Conservation (phyloP, 2,113 vertebrate species). For the Perccottus glenii region DNA sequence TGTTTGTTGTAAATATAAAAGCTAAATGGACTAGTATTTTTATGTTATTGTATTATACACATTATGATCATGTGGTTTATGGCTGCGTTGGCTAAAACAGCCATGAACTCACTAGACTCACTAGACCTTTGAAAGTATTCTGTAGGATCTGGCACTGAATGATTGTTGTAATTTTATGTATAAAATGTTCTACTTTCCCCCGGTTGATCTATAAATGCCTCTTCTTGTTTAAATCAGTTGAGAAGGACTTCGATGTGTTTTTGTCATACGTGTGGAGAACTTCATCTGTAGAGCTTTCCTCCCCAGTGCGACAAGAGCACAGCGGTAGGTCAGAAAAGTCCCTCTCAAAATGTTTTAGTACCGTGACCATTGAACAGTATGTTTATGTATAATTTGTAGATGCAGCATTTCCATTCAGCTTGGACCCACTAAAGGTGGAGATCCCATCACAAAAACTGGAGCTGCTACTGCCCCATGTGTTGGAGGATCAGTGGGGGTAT, state of each 20-base stretch:
- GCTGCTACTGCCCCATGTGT: conserved; percentile 72
- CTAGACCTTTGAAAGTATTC: too few relatives aligned
- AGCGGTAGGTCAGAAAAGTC: conserved; percentile 24
- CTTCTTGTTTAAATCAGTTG: conserved; percentile 63
- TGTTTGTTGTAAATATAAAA: too few relatives aligned
- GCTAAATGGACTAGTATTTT: too few relatives aligned
- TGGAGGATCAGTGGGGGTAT: conserved; percentile 87
- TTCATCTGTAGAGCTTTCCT: conserved; percentile 21
- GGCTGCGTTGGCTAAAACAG: too few relatives aligned
- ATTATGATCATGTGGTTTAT: too few relatives aligned
- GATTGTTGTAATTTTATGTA: too few relatives aligned
- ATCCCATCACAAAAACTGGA: conserved; percentile 16
- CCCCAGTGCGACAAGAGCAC: neutral
- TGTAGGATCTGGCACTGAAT: too few relatives aligned
- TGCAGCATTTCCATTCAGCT: conserved; percentile 7
- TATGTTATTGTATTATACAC: too few relatives aligned
- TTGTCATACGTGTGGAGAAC: conserved; percentile 82
- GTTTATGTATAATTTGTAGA: neutral
- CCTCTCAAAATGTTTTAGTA: neutral
- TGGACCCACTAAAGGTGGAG: conserved; percentile 8
- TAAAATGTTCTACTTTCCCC: too few relatives aligned
- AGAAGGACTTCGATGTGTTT: conserved; percentile 88
- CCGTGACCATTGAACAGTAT: neutral
- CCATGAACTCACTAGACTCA: too few relatives aligned
- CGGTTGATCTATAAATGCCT: neutral